Base-by-base conservation (phyloP, 2,113 vertebrate species). In the Saimiri boliviensis region DNA sequence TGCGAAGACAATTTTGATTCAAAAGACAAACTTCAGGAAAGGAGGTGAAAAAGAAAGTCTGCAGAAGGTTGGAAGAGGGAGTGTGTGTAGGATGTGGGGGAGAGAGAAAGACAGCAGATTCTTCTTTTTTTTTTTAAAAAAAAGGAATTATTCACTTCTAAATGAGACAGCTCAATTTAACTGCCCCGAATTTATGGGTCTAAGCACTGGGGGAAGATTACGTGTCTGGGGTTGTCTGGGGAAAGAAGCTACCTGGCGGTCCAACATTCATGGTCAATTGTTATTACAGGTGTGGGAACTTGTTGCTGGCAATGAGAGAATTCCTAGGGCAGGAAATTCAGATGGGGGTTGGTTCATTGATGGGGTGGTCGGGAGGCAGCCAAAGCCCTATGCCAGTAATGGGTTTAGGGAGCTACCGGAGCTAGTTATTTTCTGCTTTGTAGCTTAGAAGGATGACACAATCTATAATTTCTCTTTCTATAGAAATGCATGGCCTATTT, bases 281-380 rank as follows among this genome's bases (percentile, higher is more conserved):
- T 97, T 98, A 97, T 97, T 94, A 97, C 96, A 97, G 96, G 93
- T 98, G 97, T 95, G 90, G 66, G 83, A 93, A 81, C 71, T 60
- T 40, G 8, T 35, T 93, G 37, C 73, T 93, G 52, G 74, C 70
- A 77, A 83, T 40, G 74, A 89, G 47, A 94, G 87, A 96, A 87
- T 95, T 97, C 81, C 87, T 90, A 68, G 58, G 66, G 76, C 92
- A 97, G 94, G 87, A 96, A 94, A 95, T 88, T 71, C 86, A 88
- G 94, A 89, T 87, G 84, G 88, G 52, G 45, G 27, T 45, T 85
- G 40, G 58, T 89, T 97, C 87, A 47, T 11, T 85, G 88, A 95
- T 92, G 94, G 91, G 52, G 32, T 83, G 42, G 88, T 52, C n/a
- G 16, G 85, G 54, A 96, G n/a, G 37, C 73, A 82, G 94, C 81